A percentile compares a stretch with the other conserved stretches of the same genome.
These are phyloP conservation scores for Rotaria magnacalcarata DNA, from an alignment of 2,888 invertebrate genomes.

Conservation along the genomic window DNA sequence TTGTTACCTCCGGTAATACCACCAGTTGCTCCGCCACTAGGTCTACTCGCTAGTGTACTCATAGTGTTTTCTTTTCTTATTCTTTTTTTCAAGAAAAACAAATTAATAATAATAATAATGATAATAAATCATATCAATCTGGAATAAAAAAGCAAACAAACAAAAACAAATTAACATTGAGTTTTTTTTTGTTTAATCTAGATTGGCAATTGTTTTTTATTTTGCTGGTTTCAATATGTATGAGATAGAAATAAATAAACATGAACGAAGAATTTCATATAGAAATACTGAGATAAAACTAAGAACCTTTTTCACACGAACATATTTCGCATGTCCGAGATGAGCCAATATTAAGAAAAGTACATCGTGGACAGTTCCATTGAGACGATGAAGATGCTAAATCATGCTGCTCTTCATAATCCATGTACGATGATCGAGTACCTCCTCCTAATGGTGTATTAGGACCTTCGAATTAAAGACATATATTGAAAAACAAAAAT, in stretches of 20 bases:
- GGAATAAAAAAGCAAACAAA: conserved; percentile 11
- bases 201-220: not conserved
- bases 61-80: not conserved
- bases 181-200: not conserved
- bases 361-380: conserved; percentile 91
- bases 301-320: conserved; percentile 49
- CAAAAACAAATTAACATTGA: not conserved
- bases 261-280: not conserved
- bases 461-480: not conserved
- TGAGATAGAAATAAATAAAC: conserved; percentile 10
- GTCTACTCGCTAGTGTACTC: not conserved
- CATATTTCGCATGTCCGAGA: conserved; percentile 83
- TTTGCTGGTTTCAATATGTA: not conserved
- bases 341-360: conserved; percentile 78
- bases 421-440: conserved; percentile 48
- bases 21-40: conserved; percentile 1
- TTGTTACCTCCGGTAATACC: not conserved
- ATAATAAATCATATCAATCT: not conserved
- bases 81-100: not conserved
- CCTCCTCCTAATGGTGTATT: not conserved
- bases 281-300: not conserved
- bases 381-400: conserved; percentile 59
- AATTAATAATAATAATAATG: not conserved
- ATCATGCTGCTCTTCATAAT: conserved; percentile 48
- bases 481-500: not conserved